These are phyloP conservation scores for Notospermus geniculatus DNA, from an alignment of 1,140 invertebrate genomes.

Conservation along the genomic window DNA sequence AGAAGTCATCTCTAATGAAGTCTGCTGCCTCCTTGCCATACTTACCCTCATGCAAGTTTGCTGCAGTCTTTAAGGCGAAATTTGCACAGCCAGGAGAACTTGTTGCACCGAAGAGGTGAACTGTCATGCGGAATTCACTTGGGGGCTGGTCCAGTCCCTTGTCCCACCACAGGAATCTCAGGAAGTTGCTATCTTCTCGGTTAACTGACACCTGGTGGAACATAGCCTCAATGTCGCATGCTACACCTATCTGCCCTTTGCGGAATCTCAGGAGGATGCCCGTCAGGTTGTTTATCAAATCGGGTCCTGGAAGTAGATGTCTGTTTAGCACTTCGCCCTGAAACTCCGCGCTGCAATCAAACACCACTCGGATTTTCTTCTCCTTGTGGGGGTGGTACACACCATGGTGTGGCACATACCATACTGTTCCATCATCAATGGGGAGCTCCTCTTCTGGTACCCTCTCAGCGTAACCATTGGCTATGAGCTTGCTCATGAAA, in stretches of 20 bases:
- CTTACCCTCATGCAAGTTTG: background rate
- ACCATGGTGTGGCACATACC: conserved; percentile 23
- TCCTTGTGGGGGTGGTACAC: conserved; percentile 22
- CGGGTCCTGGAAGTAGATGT: conserved; percentile 35
- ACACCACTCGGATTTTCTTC: background rate
- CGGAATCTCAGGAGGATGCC: conserved; percentile 30
- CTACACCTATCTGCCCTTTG: conserved; percentile 15
- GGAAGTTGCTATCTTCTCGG: conserved; percentile 17
- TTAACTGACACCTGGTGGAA: conserved; percentile 20
- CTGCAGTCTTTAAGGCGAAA: conserved; percentile 16
- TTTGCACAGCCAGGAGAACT: conserved; percentile 20
- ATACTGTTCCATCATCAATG: background rate
- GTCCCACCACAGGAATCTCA: conserved; percentile 27
- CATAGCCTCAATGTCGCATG: conserved; percentile 22
- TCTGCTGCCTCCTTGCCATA: conserved; percentile 12
- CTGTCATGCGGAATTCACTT: conserved; percentile 17
- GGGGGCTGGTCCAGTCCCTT: conserved; percentile 6
- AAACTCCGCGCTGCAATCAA: conserved; percentile 11
- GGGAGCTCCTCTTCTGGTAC: background rate
- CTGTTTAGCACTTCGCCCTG: conserved; percentile 33
- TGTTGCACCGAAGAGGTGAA: conserved; percentile 20
- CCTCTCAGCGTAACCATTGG: conserved; percentile 16
- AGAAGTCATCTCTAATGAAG: conserved; percentile 18
- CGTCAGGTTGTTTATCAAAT: conserved; percentile 42
- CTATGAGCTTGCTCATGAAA: conserved; percentile 20